phyloP scores from a whole-genome alignment of 2,888 invertebrate genomes.

The Hemithea aestivaria region DNA sequence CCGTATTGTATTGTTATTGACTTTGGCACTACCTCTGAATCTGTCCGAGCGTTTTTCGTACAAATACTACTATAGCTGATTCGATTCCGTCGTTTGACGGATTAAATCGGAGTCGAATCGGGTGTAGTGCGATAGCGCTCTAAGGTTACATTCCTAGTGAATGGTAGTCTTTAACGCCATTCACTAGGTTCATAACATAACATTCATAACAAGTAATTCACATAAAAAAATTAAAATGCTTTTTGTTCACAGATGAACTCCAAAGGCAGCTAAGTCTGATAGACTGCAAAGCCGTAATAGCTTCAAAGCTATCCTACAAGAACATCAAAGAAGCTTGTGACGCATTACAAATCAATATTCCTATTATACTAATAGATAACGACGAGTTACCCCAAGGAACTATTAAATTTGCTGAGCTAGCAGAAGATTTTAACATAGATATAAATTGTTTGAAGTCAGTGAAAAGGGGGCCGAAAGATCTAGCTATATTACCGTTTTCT shows the following conservation, averaged over 20 bases:
- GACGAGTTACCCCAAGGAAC: constrained; percentile 74
- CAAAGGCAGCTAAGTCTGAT: constrained; percentile 80
- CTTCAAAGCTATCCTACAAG: constrained; percentile 73
- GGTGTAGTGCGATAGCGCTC: too few relatives aligned
- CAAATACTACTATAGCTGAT: too few relatives aligned
- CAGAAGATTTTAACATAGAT: constrained; percentile 73
- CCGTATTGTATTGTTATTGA: too few relatives aligned
- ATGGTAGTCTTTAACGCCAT: too few relatives aligned
- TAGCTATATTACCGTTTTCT: constrained; percentile 87
- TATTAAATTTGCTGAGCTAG: constrained; percentile 83
- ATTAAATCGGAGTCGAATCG: too few relatives aligned
- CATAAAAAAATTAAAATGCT: too few relatives aligned
- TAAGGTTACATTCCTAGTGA: too few relatives aligned
- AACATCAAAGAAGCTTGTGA: constrained; percentile 70
- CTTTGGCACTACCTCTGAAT: too few relatives aligned
- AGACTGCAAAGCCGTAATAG: constrained; percentile 82
- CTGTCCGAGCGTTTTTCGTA: too few relatives aligned
- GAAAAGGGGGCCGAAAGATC: constrained; percentile 73
- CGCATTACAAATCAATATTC: constrained; percentile 62
- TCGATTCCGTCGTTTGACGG: too few relatives aligned
- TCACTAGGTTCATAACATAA: too few relatives aligned
- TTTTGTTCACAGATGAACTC: constrained; percentile 82
- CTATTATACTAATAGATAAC: constrained; percentile 71
- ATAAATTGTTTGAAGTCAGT: constrained; percentile 68
- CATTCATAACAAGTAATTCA: too few relatives aligned